phyloP scores from a whole-genome alignment of 2,797 vertebrate species.

The Pipistrellus nathusii region DNA sequence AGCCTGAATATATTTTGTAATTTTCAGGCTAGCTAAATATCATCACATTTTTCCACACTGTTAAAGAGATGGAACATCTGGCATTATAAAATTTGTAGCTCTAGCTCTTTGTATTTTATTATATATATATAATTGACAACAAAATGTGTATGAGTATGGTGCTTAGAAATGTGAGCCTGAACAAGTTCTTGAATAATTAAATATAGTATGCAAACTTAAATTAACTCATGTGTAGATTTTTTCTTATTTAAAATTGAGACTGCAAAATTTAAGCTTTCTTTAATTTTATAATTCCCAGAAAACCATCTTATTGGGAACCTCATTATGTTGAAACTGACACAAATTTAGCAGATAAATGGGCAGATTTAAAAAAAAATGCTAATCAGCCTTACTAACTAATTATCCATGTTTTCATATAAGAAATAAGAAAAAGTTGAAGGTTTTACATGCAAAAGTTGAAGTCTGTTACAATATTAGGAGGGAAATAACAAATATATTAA shows the following conservation, averaged over 20 bases:
- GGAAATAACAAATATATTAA: slow-evolving; percentile 12
- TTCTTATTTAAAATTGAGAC: neutral
- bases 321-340: slow-evolving; percentile 61
- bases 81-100: neutral
- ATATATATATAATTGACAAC: neutral
- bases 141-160: neutral
- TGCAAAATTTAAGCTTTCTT: slow-evolving; percentile 45
- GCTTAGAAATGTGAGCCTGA: slow-evolving; percentile 32
- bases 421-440: slow-evolving; percentile 38
- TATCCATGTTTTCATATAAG: slow-evolving; percentile 46
- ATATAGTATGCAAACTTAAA: neutral
- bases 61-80: neutral
- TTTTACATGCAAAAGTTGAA: slow-evolving; percentile 54
- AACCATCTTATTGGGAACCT: slow-evolving; percentile 44
- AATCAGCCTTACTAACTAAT: slow-evolving; percentile 55
- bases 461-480: neutral
- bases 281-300: slow-evolving; percentile 31
- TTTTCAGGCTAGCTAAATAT: slow-evolving; percentile 9
- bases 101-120: neutral
- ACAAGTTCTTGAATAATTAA: slow-evolving; percentile 19
- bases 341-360: slow-evolving; percentile 60
- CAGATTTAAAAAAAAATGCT: slow-evolving; percentile 22
- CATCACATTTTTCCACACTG: slow-evolving; percentile 9
- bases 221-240: neutral
- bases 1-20: neutral